These are phyloP conservation scores for Patella vulgata DNA, from an alignment of 1,140 invertebrate species.

Conservation along the genomic window DNA sequence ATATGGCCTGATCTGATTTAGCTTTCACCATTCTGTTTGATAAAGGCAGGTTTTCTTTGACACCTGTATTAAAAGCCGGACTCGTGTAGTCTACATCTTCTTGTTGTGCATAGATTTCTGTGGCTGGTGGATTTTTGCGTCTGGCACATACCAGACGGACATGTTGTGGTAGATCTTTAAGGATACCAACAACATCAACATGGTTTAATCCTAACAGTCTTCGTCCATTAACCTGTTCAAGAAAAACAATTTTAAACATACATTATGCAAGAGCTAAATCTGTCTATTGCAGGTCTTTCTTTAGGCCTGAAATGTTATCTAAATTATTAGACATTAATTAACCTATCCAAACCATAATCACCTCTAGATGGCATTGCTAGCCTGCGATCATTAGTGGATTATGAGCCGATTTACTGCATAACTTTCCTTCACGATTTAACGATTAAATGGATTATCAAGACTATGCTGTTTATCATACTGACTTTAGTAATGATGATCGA, in stretches of 20 bases:
- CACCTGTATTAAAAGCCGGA: constrained; percentile 39
- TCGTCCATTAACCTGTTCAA: constrained; percentile 89
- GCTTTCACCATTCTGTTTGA: constrained; percentile 91
- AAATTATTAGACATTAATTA: no score
- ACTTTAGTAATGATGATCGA: no score
- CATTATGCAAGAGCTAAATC: no score
- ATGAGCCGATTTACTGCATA: no score
- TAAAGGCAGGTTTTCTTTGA: constrained; percentile 30
- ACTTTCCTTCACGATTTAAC: no score
- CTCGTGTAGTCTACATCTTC: constrained; percentile 32
- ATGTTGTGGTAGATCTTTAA: constrained; percentile 93
- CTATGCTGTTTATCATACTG: no score
- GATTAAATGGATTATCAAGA: no score
- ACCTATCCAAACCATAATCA: no score
- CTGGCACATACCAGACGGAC: constrained; percentile 94
- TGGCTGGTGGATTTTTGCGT: constrained; percentile 36
- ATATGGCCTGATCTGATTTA: constrained; percentile 89
- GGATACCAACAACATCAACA: constrained; percentile 92
- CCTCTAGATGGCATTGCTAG: no score
- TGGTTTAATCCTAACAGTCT: constrained; percentile 95
- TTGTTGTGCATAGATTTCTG: constrained; percentile 44
- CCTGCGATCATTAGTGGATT: no score
- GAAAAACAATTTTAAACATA: constrained; percentile 11
- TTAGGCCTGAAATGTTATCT: no score
- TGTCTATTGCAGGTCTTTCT: no score